Conservation (phyloP, 2,888 invertebrate species). For the Protophormia terraenovae region DNA sequence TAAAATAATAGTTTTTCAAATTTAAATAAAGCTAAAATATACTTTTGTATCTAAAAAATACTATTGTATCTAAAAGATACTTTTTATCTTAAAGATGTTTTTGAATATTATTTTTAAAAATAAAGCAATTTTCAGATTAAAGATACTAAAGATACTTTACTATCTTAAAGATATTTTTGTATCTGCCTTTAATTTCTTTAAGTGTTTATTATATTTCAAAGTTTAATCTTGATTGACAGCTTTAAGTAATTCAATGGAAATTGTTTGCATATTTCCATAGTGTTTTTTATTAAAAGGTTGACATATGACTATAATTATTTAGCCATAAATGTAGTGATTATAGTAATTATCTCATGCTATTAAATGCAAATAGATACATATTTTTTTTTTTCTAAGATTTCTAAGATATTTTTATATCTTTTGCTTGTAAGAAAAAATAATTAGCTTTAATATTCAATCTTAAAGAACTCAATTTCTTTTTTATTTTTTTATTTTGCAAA, state of each 20-base stretch:
- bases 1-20: too few species aligned
- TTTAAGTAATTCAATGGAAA: conserved; percentile 25
- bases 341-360: conserved; percentile 17
- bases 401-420: background rate
- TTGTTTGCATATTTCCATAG: background rate
- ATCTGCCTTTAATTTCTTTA: background rate
- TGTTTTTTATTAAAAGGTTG: conserved; percentile 1
- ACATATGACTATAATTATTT: conserved; percentile 35
- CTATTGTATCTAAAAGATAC: too few species aligned
- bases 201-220: background rate
- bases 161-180: background rate
- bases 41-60: too few species aligned
- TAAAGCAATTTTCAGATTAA: too few species aligned
- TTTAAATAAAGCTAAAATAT: too few species aligned
- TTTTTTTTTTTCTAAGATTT: background rate
- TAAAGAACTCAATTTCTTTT: too few species aligned
- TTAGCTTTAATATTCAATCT: too few species aligned
- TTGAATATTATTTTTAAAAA: too few species aligned
- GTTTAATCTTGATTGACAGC: conserved; percentile 44
- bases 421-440: too few species aligned
- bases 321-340: background rate
- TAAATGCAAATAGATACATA: background rate
- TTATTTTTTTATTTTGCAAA: too few species aligned
- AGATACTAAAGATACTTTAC: too few species aligned
- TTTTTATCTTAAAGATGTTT: too few species aligned